These are phyloP conservation scores for Ophioninae sp. DNA, from an alignment of 2,888 invertebrate genomes.

Conservation along the genomic window DNA sequence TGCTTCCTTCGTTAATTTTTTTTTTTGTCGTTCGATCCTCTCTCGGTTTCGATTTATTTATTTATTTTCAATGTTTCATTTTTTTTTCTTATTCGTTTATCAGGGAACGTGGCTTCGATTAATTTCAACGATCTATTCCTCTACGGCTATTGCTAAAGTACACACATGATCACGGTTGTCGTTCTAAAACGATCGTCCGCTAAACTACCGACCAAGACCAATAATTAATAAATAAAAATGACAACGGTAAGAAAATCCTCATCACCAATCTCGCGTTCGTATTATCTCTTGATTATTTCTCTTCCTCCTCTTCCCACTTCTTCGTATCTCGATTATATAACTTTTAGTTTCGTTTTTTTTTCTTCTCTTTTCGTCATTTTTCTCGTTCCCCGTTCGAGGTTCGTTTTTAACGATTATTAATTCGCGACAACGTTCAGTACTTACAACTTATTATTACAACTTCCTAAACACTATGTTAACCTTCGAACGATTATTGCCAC, in stretches of 20 bases:
- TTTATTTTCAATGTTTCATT: constrained; percentile 31
- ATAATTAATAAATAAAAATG: constrained; percentile 50
- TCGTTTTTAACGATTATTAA: constrained; percentile 46
- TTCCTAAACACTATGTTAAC: constrained; percentile 60
- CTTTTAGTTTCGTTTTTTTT: constrained; percentile 9
- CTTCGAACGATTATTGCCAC: constrained; percentile 47
- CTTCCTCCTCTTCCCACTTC: too few relatives aligned
- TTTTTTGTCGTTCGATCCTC: constrained; percentile 41
- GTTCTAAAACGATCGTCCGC: constrained; percentile 55
- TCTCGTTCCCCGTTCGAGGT: constrained; percentile 2
- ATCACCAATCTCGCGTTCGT: constrained; percentile 29
- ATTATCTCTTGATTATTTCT: neutral
- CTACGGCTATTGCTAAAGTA: constrained; percentile 77
- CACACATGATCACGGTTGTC: constrained; percentile 72
- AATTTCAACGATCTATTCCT: constrained; percentile 67
- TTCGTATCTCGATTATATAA: constrained; percentile 7
- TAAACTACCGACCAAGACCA: constrained; percentile 61
- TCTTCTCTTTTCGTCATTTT: constrained; percentile 8
- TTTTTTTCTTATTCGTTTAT: constrained; percentile 26
- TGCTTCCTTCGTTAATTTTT: constrained; percentile 13
- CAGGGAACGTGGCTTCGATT: constrained; percentile 61
- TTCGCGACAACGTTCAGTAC: constrained; percentile 48
- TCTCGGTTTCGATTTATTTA: constrained; percentile 24
- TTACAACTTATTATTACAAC: constrained; percentile 46
- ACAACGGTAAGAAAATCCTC: constrained; percentile 37